Evolutionary conservation across 2,797 vertebrate genomes (phyloP), one percentile per base, ranked within the genome.

Genomic region (Siniperca obscura): DNA sequence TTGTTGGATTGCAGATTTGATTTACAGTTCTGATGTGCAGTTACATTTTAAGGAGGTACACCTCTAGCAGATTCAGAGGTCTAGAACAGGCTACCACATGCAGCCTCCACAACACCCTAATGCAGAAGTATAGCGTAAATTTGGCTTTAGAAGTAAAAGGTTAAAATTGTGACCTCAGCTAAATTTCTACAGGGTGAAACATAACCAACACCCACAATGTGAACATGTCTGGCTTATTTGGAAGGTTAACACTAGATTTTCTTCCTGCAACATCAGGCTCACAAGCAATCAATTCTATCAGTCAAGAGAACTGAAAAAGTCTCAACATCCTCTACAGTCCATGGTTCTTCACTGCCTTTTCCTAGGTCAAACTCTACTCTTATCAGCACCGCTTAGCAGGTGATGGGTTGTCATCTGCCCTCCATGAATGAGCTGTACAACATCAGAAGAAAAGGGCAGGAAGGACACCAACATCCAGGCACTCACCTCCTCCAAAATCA

Each of bases 371-470:
- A 74, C 25, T 46, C 1, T n/a, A 13, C n/a, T 57, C 56, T 76
- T 52, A 76, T 74, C 27, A 40, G 60, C 56, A 62, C 62, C 19
- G 27, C 22, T 70, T 62, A 65, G 78, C 70, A 72, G 86, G 60
- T 75, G 46, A 83, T 69, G 74, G 81, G 75, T 52, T 86, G 75
- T 83, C 80, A 75, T 70, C 53, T 71, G 65, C 70, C 55, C 38
- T 86, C 75, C 44, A 68, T 69, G 78, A 87, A 88, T 85, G 75
- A 89, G 68, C 36, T 62, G 76, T 78, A 71, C 69, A 78, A 76
- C 52, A 84, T 70, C 53, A 67, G 68, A 72, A 56, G 59, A 85
- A 88, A 90, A 87, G 83, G 84, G 69, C 83, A 90, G n/a, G 60
- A 67, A 70, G 71, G 67, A 84, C 68, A 59, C 64, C 62, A 72